Evolutionary conservation across 2,888 invertebrate genomes (phyloP).

Genomic region (Caenorhabditis sp.): DNA sequence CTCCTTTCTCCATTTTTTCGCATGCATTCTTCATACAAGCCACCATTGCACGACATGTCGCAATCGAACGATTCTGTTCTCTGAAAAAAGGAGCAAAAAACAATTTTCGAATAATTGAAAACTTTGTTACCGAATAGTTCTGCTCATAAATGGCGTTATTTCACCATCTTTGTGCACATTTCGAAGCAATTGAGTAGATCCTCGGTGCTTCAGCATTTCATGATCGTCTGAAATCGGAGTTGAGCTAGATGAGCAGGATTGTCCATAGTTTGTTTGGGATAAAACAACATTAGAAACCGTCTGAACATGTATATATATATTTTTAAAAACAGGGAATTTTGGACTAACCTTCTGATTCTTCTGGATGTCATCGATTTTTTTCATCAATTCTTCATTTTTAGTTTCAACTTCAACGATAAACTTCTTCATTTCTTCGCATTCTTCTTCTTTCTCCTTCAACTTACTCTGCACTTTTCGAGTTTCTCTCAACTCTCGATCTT

Average conservation of each 20-base stretch:
- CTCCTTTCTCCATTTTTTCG: conserved; percentile 34
- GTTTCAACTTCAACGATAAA: conserved; percentile 42
- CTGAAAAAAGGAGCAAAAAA: too few relatives aligned
- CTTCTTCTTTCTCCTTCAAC: conserved; percentile 29
- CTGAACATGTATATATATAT: conserved; percentile 8
- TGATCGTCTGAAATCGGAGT: conserved; percentile 53
- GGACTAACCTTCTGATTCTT: conserved; percentile 8
- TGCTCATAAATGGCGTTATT: conserved; percentile 47
- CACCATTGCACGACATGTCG: conserved; percentile 41
- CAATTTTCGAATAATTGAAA: too few relatives aligned
- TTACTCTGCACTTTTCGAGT: conserved; percentile 13
- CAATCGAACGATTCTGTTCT: conserved; percentile 30
- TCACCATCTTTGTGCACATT: conserved; percentile 43
- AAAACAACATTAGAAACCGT: conserved; percentile 19
- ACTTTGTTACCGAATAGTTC: conserved; percentile 35
- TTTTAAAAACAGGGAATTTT: neutral
- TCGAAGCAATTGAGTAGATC: conserved; percentile 45
- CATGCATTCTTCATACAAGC: conserved; percentile 36
- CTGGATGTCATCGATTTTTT: conserved; percentile 47
- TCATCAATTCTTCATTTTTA: conserved; percentile 49
- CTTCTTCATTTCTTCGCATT: conserved; percentile 33
- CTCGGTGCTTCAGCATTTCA: conserved; percentile 34
- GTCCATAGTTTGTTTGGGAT: conserved; percentile 48
- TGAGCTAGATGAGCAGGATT: conserved; percentile 56
- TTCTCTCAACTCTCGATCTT: conserved; percentile 39